Base-by-base conservation (phyloP, 35 echinoderm and acorn worm species). In the Amphiura filiformis region DNA sequence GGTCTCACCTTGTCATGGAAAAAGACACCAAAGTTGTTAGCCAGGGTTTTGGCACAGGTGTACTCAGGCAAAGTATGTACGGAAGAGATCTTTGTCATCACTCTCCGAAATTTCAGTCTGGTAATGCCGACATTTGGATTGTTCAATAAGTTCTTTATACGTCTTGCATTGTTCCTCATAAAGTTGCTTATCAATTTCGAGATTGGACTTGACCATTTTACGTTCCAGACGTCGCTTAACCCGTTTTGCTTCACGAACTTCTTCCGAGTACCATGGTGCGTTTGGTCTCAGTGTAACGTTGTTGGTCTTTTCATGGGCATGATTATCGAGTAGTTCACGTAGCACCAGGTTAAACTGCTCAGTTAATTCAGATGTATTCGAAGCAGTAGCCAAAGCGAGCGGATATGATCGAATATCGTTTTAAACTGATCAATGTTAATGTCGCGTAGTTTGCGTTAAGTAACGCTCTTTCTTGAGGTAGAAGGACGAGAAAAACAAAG, bases 201-300 rank as follows among this genome's bases (percentile, higher is more conserved):
- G 89, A 49, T 52, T 28, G 20, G 86, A 83, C 31, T 57, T 83
- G 34, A 34, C 15, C 80, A 81, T 90, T 35, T 40, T 70, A 28
- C 86, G 65, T 39, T 89, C 87, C 38, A 81, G 61, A 31, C 39
- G 80, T 39, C 49, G 38, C 34, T 77, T 76, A 1, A 77, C 36
- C 28, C 79, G 28, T 39, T 90, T 93, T 23, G 92, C 92, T 36
- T 85, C 65, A 32, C 82, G 65, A n/a, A 85, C 38, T 93, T 89
- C 82, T 31, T 84, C 42, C 32, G 81, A 90, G 76, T 89, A 93
- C 86, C 91, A 93, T 0, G 84, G 90, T 76, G 87, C 81, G 35
- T 81, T 31, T 57, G 91, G 91, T 47, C 87, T 13, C 5, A 88
- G n/a, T 22, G 92, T 93, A n/a, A 92, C 78, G 17, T 79, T 75